Evolutionary conservation across 1,140 invertebrate genomes (phyloP), one percentile per base, ranked within the genome.

Genomic region (Pogonognathellus flavescens): DNA sequence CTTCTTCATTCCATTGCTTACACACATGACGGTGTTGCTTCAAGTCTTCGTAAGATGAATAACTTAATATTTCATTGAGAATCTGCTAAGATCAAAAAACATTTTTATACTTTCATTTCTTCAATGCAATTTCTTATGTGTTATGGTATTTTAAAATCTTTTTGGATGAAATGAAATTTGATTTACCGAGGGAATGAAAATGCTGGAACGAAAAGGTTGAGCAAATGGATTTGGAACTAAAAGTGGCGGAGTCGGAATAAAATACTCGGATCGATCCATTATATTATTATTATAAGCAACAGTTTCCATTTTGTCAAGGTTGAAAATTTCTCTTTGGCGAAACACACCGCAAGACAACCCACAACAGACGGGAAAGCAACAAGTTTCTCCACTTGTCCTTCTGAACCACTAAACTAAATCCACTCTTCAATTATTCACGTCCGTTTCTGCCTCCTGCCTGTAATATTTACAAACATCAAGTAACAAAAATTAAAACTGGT

Each of bases 1-100:
- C 60, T 14, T 59, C 82, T 62, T 83, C 59, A 14, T 66, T 66
- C 82, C 82, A 83, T n/a, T 55, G 31, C 8, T 50, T 59, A 20
- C 57, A 62, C 3, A 83, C 82, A n/a, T 13, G 31, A 0, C 82
- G 82, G 3, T 83, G 57, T 13, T 41, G n/a, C 18, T 83, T 83
- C 25, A 83, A 18, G 20, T 83, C 82, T 41, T 41, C 5, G 14
- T 55, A 52, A 4, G 82, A 83, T 4, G 60, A 83, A 50, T 76
- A 76, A 31, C 70, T 76, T 11, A 76, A 10, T 76, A 76, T 76
- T 76, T 76, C 70, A 76, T 76, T 41, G 2, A 76, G 14, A n/a
- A 76, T 50, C 70, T 76, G 14, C 8, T 49, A 76, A 76, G 14
- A 50, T 49, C 41, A 41, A 18, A 18, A 50, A 16, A 31, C 41